Percentiles rank a stretch among this genome's conserved stretches.
These are phyloP conservation scores for Hapalemur alaotrensis DNA, from an alignment of 2,797 vertebrate species.

Conservation along the genomic window DNA sequence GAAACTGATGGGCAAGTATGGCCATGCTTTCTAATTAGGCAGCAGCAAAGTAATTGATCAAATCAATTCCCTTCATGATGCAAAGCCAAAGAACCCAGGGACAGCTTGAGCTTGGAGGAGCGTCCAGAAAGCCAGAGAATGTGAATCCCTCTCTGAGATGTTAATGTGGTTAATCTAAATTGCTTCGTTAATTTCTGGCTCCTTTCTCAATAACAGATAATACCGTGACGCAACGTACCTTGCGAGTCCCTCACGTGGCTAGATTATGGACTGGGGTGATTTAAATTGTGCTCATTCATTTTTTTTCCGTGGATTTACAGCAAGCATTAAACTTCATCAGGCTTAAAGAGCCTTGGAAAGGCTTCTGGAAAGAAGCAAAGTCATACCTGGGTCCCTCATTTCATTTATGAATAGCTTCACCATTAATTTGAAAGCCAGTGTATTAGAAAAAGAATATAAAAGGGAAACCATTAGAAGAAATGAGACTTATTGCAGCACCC, in stretches of 20 bases:
- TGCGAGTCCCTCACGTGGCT: background rate
- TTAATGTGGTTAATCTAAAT: conserved; percentile 46
- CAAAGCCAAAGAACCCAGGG: conserved; percentile 57
- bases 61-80: conserved; percentile 53
- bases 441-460: conserved; percentile 43
- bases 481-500: background rate
- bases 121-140: conserved; percentile 22
- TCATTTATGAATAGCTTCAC: conserved; percentile 57
- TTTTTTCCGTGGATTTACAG: conserved; percentile 53
- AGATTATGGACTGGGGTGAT: background rate
- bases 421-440: conserved; percentile 44
- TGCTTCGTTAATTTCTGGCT: conserved; percentile 45
- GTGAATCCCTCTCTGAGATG: conserved; percentile 16
- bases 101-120: conserved; percentile 43
- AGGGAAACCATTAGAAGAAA: conserved; percentile 45
- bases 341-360: conserved; percentile 32
- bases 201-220: conserved; percentile 16
- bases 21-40: conserved; percentile 67
- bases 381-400: conserved; percentile 24
- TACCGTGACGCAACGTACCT: background rate
- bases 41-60: conserved; percentile 60
- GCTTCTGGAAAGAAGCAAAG: conserved; percentile 54
- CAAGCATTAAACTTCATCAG: conserved; percentile 50
- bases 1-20: conserved; percentile 40
- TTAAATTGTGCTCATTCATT: conserved; percentile 62